Base-by-base conservation (phyloP, 1,140 invertebrate genomes). In the Leptinotarsa undecemlineata region DNA sequence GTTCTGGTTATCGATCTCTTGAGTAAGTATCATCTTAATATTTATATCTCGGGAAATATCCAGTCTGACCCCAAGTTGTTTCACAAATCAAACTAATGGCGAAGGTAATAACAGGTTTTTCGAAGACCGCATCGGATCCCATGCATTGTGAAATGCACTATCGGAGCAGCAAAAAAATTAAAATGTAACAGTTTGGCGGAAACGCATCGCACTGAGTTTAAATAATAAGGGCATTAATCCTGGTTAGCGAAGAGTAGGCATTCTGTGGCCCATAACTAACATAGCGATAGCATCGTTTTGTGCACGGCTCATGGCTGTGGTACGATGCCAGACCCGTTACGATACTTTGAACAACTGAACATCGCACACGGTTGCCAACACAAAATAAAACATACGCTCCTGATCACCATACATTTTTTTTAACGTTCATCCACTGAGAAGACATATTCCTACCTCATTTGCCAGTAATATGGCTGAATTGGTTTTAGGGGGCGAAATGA, bases 151-250 rank as follows among this genome's bases (percentile, higher is more conserved):
- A 57, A 57, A 64, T 64, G 62, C 62, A 26, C 23, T 64, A 64
- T 64, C 62, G 62, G 3, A 64, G 62, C 20, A 64, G 62, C 62
- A 64, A 64, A 64, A 64, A 68, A 68, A 68, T 68, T 68, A 33
- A 68, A 68, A 68, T 68, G 67, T 48, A 68, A 68, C 67, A 68
- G 67, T 68, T 68, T 68, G 67, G 67, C 67, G 67, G 67, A 68
- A 68, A 68, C 42, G 67, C 67, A 23, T 68, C 42, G n/a, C 67
- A 60, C 64, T 73, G 71, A 74, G 77, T 77, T 80, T 78, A 80
- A 80, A 80, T 80, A 80, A 80, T 80, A 80, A 80, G 79, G 77
- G 78, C 79, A 80, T 80, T 80, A 78, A 80, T 80, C 75, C 77
- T 77, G 75, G 77, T 78, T 78, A 80, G 79, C 77, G 75, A 77